Conservation (phyloP, 2,797 vertebrate genomes). For the Cyprinodon diabolis region DNA sequence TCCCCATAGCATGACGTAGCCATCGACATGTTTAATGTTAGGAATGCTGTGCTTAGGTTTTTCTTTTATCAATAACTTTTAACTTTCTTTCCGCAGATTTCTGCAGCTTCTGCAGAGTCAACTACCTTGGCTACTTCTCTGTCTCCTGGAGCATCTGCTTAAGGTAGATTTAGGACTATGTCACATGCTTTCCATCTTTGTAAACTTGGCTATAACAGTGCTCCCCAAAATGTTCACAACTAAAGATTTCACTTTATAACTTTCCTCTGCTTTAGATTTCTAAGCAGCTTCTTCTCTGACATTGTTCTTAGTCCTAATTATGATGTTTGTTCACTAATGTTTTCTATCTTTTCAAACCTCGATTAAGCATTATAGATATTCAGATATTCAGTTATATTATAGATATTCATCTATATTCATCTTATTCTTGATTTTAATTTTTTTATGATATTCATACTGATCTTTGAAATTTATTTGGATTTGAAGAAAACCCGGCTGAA, state of each 20-base stretch:
- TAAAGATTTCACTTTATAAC: neutral
- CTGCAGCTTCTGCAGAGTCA: neutral
- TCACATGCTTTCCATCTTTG: neutral
- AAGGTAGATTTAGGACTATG: neutral
- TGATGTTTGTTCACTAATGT: neutral
- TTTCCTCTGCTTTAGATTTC: neutral
- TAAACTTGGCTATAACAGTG: neutral
- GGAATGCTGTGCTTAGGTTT: neutral
- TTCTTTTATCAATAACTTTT: neutral
- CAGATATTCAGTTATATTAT: too few species aligned
- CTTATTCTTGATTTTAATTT: too few species aligned
- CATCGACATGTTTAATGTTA: neutral
- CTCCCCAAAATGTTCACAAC: neutral
- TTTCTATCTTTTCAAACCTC: neutral
- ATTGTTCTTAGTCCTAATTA: neutral
- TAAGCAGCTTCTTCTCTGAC: neutral
- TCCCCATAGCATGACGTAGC: neutral
- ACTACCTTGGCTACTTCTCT: neutral
- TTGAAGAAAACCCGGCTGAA: too few species aligned
- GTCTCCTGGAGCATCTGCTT: neutral
- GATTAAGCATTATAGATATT: too few species aligned
- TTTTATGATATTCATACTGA: neutral
- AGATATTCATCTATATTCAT: too few species aligned
- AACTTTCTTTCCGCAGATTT: too few species aligned
- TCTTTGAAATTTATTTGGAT: neutral